phyloP scores from a whole-genome alignment of 2,113 vertebrate species.

The Gavialis gangeticus region DNA sequence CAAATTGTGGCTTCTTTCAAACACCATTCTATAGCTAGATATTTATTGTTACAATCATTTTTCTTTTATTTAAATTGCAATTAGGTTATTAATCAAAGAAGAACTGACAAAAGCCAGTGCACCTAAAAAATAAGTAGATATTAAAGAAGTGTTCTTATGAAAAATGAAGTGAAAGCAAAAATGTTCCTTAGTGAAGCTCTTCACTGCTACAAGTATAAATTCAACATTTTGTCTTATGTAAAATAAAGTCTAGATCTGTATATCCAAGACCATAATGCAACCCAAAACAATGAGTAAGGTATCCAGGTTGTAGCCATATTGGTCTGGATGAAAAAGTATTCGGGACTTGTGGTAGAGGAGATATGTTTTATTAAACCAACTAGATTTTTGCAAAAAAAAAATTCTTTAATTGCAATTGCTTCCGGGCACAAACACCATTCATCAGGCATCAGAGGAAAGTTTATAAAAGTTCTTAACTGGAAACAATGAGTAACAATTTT shows the following conservation, averaged over 20 bases:
- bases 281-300: neutral
- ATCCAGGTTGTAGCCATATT: too few relatives aligned
- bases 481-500: neutral
- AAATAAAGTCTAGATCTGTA: neutral
- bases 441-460: neutral
- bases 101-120: neutral
- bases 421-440: too few relatives aligned
- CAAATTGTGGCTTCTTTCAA: constrained; percentile 12
- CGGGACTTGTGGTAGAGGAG: too few relatives aligned
- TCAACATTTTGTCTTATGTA: neutral
- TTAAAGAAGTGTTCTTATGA: neutral
- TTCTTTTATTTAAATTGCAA: neutral
- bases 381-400: neutral
- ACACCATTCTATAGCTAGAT: constrained; percentile 26
- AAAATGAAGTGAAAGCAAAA: neutral
- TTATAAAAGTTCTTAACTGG: neutral
- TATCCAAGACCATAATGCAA: neutral
- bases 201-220: neutral
- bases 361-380: neutral
- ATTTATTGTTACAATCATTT: constrained; percentile 26
- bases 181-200: neutral
- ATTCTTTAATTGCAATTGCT: neutral
- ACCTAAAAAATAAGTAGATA: neutral
- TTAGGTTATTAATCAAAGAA: neutral
- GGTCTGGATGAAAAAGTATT: too few relatives aligned